Conservation (phyloP, 2,888 invertebrate genomes). For the Sisyra terminalis region DNA sequence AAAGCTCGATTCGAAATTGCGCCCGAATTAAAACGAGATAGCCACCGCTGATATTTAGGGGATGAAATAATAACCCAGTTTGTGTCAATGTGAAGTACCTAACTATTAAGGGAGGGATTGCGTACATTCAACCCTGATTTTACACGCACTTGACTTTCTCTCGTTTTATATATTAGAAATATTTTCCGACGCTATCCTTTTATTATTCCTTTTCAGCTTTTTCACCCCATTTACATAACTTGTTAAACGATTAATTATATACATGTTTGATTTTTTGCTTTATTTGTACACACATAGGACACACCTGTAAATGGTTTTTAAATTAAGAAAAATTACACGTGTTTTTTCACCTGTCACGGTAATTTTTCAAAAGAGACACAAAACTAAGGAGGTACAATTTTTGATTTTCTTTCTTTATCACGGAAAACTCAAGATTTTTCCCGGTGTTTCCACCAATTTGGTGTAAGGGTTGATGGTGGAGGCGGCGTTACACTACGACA, state of each 20-base stretch:
- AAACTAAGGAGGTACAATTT: too few species aligned
- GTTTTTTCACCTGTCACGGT: too few species aligned
- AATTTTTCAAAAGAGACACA: too few species aligned
- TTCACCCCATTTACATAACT: slow-evolving; percentile 21
- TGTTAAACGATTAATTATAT: slow-evolving; percentile 10
- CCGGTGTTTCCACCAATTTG: neutral
- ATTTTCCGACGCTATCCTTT: too few species aligned
- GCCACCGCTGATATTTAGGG: neutral
- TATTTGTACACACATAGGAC: too few species aligned
- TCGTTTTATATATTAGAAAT: too few species aligned
- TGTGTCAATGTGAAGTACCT: neutral
- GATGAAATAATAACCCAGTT: too few species aligned
- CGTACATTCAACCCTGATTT: slow-evolving; percentile 31
- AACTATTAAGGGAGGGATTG: slow-evolving; percentile 1
- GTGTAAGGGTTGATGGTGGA: neutral
- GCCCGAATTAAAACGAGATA: neutral
- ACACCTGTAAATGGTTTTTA: too few species aligned
- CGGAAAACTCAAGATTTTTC: neutral
- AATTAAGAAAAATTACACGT: too few species aligned
- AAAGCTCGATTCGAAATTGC: neutral
- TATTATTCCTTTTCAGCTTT: too few species aligned
- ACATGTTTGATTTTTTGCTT: too few species aligned
- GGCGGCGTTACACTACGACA: neutral
- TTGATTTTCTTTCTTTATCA: neutral
- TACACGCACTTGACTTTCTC: slow-evolving; percentile 39